These are phyloP conservation scores for Upupa epops DNA, from an alignment of 2,113 vertebrate species.

Conservation along the genomic window DNA sequence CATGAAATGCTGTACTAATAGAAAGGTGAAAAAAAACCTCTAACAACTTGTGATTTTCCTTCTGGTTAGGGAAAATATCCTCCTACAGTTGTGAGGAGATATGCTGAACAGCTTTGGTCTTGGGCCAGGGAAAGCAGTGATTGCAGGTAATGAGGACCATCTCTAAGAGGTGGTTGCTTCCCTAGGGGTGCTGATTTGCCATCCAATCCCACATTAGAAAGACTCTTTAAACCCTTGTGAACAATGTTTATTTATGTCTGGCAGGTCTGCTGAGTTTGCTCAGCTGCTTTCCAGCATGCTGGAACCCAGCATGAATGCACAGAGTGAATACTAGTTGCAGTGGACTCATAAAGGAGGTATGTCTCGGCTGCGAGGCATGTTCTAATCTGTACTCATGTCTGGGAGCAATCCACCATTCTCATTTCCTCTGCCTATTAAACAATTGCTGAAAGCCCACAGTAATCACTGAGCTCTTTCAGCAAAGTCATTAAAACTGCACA, in stretches of 20 bases:
- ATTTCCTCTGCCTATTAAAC: constrained; percentile 15
- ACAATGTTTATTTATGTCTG: not conserved
- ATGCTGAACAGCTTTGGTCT: not conserved
- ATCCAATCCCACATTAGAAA: not conserved
- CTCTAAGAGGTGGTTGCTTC: not conserved
- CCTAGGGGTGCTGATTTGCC: not conserved
- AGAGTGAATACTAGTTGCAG: not conserved
- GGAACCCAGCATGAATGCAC: not conserved
- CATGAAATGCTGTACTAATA: not conserved
- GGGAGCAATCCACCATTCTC: not conserved
- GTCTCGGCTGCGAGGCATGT: constrained; percentile 13
- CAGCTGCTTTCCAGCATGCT: constrained; percentile 41
- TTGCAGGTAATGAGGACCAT: not conserved
- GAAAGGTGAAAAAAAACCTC: not conserved
- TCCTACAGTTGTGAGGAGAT: not conserved
- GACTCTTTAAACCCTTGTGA: not conserved
- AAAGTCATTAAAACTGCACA: not conserved
- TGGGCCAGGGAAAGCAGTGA: not conserved
- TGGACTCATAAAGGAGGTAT: not conserved
- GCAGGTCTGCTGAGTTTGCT: constrained; percentile 19
- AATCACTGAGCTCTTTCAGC: not conserved
- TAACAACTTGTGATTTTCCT: not conserved
- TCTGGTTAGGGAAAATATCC: not conserved
- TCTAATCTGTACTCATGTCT: not conserved
- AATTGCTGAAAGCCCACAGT: not conserved